Evolutionary conservation across 2,113 vertebrate genomes (phyloP).

Genomic region (Phalacrocorax pelagicus): DNA sequence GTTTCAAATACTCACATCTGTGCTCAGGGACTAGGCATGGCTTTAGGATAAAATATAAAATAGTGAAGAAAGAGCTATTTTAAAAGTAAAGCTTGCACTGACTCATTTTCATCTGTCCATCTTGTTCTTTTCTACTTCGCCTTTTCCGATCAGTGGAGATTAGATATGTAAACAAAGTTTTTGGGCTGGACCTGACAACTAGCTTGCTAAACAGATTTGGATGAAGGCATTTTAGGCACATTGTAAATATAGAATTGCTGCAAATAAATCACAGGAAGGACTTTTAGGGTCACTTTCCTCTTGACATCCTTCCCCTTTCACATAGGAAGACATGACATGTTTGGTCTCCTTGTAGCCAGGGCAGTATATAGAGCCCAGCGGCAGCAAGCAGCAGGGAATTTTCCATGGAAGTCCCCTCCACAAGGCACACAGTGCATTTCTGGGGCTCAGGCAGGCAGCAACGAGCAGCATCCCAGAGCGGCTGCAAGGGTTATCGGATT

Average conservation of each 20-base stretch:
- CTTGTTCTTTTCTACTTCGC: constrained; percentile 21
- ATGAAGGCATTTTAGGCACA: background rate
- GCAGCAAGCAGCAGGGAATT: background rate
- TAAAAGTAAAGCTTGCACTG: constrained; percentile 2
- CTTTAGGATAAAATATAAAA: background rate
- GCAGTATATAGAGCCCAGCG: background rate
- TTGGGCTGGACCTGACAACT: constrained; percentile 15
- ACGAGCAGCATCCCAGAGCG: accelerated
- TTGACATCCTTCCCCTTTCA: background rate
- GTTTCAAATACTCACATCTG: background rate
- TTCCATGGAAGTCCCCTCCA: background rate
- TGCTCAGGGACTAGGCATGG: background rate
- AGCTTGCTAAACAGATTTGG: background rate
- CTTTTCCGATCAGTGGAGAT: constrained; percentile 45
- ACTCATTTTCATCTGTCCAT: constrained; percentile 13
- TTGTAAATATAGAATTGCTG: background rate
- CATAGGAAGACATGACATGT: background rate
- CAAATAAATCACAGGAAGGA: background rate
- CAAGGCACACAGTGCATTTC: background rate
- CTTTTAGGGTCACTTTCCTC: background rate
- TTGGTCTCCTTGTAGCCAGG: background rate
- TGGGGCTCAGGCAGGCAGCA: accelerated
- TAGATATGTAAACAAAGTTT: constrained; percentile 9
- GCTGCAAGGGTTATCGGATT: background rate
- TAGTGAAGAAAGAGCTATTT: background rate